These are phyloP conservation scores for Andrena flavipes DNA, from an alignment of 2,888 invertebrate species.

Conservation along the genomic window DNA sequence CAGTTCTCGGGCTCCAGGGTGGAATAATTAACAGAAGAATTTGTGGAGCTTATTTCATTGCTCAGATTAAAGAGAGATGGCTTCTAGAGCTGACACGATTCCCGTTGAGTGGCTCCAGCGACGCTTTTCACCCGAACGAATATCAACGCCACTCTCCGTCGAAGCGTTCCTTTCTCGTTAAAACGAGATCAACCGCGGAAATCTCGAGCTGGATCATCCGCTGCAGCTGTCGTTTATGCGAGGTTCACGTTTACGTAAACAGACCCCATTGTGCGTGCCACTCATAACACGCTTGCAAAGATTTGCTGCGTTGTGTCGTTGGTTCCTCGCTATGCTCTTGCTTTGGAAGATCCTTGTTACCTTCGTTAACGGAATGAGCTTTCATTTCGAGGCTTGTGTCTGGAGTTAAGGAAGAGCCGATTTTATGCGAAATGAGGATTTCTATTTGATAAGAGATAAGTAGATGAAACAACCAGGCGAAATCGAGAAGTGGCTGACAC, in stretches of 20 bases:
- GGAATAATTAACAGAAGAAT: background rate
- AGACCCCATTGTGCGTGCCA: background rate
- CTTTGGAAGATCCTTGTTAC: no score
- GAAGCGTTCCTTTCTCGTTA: background rate
- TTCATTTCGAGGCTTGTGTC: no score
- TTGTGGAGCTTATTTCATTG: constrained; percentile 1
- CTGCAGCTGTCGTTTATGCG: constrained; percentile 4
- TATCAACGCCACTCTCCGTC: background rate
- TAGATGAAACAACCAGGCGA: background rate
- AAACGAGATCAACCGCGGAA: constrained; percentile 14
- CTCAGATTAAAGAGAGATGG: constrained; percentile 12
- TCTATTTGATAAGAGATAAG: background rate
- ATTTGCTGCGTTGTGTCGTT: background rate
- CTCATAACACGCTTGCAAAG: background rate
- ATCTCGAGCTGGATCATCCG: constrained; percentile 28
- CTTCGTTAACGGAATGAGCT: background rate
- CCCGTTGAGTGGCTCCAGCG: background rate
- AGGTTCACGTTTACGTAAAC: background rate
- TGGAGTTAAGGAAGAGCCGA: no score
- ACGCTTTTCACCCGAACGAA: constrained; percentile 21
- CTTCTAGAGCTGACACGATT: background rate
- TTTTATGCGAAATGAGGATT: background rate
- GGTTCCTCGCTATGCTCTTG: background rate
- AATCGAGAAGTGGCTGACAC: background rate
- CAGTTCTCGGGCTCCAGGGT: background rate